Evolutionary conservation across 1,140 invertebrate genomes (phyloP).

Genomic region (Platyscapa corneri): DNA sequence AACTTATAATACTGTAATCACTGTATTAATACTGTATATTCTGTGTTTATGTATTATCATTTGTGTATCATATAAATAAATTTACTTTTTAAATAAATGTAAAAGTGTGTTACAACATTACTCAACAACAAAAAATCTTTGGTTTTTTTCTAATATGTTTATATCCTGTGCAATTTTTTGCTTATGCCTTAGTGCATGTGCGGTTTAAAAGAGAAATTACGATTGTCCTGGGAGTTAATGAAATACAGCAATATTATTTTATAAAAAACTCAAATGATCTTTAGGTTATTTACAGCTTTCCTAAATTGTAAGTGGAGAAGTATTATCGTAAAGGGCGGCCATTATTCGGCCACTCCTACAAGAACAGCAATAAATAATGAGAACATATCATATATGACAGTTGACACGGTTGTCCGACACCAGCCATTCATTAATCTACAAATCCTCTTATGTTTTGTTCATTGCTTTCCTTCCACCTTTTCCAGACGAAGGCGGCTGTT

Average conservation of each 20-base stretch:
- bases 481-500: not conserved
- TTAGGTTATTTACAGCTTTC: not conserved
- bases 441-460: conserved; percentile 15
- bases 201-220: not conserved
- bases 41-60: too few species aligned
- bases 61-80: too few species aligned
- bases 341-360: not conserved
- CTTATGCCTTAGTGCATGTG: not conserved
- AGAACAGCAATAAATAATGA: conserved; percentile 14
- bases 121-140: too few species aligned
- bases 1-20: too few species aligned
- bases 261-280: not conserved
- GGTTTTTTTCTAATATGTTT: too few species aligned
- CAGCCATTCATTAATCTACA: not conserved
- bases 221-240: not conserved
- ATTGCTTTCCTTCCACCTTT: not conserved
- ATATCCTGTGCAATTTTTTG: not conserved
- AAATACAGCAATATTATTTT: not conserved
- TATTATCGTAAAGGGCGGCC: not conserved
- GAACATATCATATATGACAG: not conserved
- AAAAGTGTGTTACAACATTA: too few species aligned
- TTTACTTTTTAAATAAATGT: too few species aligned
- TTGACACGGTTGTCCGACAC: not conserved
- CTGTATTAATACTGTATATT: too few species aligned
- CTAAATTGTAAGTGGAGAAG: not conserved